Evolutionary conservation across 2,797 vertebrate species (phyloP).

Genomic region (Pygocentrus nattereri): DNA sequence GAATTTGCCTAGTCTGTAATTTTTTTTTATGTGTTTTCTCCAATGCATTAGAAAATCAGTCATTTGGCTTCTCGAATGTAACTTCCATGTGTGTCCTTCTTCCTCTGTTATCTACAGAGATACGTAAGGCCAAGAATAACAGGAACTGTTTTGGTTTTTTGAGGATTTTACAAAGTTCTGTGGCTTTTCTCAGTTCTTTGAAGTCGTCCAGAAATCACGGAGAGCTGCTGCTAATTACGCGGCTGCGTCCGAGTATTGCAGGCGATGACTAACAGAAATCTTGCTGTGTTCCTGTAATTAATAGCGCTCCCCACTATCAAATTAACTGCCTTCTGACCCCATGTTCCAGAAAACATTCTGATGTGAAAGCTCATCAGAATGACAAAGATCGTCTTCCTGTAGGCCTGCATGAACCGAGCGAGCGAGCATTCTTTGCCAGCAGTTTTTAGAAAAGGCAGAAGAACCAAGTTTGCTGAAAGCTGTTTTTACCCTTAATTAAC

Average conservation of each 20-base stretch:
- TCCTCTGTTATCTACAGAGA: slow-evolving; percentile 50
- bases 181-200: slow-evolving; percentile 74
- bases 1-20: slow-evolving; percentile 48
- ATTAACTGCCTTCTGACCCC: slow-evolving; percentile 64
- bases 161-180: slow-evolving; percentile 70
- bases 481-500: slow-evolving; percentile 2
- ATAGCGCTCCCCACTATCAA: slow-evolving; percentile 63
- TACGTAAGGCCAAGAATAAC: slow-evolving; percentile 70
- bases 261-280: slow-evolving; percentile 75
- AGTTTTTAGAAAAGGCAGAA: neutral
- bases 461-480: neutral
- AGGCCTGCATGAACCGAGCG: neutral
- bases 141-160: slow-evolving; percentile 56
- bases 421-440: neutral
- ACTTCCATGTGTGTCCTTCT: slow-evolving; percentile 47
- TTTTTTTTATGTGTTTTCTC: slow-evolving; percentile 26
- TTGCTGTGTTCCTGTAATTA: slow-evolving; percentile 66
- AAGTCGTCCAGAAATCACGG: slow-evolving; percentile 75
- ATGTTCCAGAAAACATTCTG: slow-evolving; percentile 59
- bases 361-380: slow-evolving; percentile 32
- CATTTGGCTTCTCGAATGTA: slow-evolving; percentile 52
- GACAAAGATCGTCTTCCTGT: neutral
- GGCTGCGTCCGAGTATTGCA: slow-evolving; percentile 67
- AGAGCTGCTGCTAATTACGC: slow-evolving; percentile 79
- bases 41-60: slow-evolving; percentile 54